A percentile compares a stretch with the other conserved stretches of the same genome.
Evolutionary conservation across 2,797 vertebrate species (phyloP).

Genomic region (Megalops cyprinoides): DNA sequence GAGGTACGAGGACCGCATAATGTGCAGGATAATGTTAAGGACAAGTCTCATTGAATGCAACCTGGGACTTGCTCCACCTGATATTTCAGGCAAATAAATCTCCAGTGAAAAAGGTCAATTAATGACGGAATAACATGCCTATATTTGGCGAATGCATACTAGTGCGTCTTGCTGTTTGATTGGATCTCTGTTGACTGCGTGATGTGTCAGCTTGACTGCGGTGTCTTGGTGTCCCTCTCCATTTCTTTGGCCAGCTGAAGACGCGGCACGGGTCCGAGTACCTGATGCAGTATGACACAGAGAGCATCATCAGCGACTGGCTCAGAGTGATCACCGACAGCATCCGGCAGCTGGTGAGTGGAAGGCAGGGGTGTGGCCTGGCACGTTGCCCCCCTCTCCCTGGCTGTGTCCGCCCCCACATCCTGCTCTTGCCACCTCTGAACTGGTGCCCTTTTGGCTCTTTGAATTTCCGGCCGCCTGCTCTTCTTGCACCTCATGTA

Average conservation of each 20-base stretch:
- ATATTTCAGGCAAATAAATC: neutral
- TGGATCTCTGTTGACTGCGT: neutral
- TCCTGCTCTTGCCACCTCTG: no score
- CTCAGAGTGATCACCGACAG: conserved; percentile 77
- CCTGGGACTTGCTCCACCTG: neutral
- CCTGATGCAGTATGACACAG: conserved; percentile 91
- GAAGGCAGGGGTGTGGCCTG: neutral
- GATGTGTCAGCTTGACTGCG: no score
- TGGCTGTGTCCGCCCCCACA: no score
- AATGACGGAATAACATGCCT: neutral
- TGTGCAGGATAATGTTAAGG: neutral
- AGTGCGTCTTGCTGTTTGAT: neutral
- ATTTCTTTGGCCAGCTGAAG: conserved; percentile 76
- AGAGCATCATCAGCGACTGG: conserved; percentile 88
- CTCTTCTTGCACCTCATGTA: no score
- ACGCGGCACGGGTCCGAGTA: conserved; percentile 87
- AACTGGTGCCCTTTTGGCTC: no score
- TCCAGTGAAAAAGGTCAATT: neutral
- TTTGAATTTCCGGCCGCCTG: no score
- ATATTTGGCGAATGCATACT: neutral
- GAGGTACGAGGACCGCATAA: conserved; percentile 73
- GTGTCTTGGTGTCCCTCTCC: no score
- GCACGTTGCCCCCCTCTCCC: neutral
- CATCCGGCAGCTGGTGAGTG: conserved; percentile 77
- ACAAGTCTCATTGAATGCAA: neutral